Base-by-base conservation (phyloP, 1,140 invertebrate genomes). In the Adelges cooleyi region DNA sequence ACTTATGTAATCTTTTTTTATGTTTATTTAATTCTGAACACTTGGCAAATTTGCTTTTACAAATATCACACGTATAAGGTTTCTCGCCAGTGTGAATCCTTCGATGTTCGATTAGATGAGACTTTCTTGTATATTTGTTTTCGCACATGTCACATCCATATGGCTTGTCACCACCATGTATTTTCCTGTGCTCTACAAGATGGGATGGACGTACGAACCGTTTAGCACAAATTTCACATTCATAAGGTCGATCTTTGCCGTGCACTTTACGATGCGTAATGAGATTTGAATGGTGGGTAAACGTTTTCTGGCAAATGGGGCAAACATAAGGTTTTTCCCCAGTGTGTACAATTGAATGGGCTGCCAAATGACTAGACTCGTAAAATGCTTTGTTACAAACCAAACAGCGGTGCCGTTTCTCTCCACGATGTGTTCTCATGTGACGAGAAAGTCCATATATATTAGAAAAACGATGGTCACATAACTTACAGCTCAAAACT, bases 51-150 rank as follows among this genome's bases (percentile, higher is more conserved):
- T 81, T 79, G 69, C 85, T 84, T 0, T 79, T 79, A 69, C 85
- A 87, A 22, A 82, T 75, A 38, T 81, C 80, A 71, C 85, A 87
- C 42, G 81, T 77, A 69, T 82, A 86, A 5, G 83, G 84, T 66
- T 84, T 83, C 67, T 86, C 84, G 0, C 84, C 85, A 0, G 84
- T 86, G 70, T 87, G 85, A 44, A 71, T 71, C 20, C 69, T 52
- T 42, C 69, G 71, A 52, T 73, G 70, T 17, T 68, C 69, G 5
- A 71, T 59, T 13, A 71, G 67, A 66, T 71, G 71, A 52, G 72
- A 71, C 4, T 69, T 29, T 46, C 69, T 53, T 6, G 48, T 59
- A 50, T 72, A 73, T n/a, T 68, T 68, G 11, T 70, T 67, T 51
- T 71, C 67, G 69, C 71, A 70, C 5, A 70, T 56, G 66, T 68